Evolutionary conservation across 23 tunicate species (phyloP).

Genomic region (Ascidia mentula): DNA sequence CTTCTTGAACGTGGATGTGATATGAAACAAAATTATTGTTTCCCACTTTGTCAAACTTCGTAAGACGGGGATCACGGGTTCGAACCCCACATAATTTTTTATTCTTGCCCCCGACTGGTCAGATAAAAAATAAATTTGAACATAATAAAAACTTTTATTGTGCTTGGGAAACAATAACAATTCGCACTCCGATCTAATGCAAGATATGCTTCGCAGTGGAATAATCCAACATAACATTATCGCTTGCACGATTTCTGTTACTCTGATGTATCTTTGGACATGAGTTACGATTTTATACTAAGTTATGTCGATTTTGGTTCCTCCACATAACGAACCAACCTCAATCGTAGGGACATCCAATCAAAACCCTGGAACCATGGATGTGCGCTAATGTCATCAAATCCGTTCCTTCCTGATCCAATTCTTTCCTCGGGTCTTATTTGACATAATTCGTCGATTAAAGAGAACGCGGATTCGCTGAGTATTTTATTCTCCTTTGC

Average conservation of each 20-base stretch:
- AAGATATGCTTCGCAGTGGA: too few relatives aligned
- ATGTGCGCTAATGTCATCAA: slow-evolving; percentile 42
- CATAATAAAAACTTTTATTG: too few relatives aligned
- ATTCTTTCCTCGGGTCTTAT: slow-evolving; percentile 46
- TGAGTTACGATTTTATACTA: too few relatives aligned
- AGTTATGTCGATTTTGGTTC: too few relatives aligned
- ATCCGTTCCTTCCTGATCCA: slow-evolving; percentile 46
- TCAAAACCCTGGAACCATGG: slow-evolving; percentile 56
- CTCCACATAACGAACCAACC: slow-evolving; percentile 11
- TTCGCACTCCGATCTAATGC: too few relatives aligned
- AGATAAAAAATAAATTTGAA: too few relatives aligned
- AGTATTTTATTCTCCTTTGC: slow-evolving; percentile 22
- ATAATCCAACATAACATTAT: too few relatives aligned
- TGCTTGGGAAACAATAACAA: too few relatives aligned
- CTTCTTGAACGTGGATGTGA: not conserved
- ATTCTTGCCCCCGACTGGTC: too few relatives aligned
- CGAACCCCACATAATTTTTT: not conserved
- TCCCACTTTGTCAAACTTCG: not conserved
- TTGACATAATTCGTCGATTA: slow-evolving; percentile 40
- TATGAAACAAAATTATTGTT: not conserved
- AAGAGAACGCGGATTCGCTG: not conserved
- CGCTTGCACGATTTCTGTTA: too few relatives aligned
- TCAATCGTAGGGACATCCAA: slow-evolving; percentile 43
- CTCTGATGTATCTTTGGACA: too few relatives aligned
- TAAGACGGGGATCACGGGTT: not conserved